phyloP scores from a whole-genome alignment of 1,140 invertebrate species.

The Wasmannia auropunctata region DNA sequence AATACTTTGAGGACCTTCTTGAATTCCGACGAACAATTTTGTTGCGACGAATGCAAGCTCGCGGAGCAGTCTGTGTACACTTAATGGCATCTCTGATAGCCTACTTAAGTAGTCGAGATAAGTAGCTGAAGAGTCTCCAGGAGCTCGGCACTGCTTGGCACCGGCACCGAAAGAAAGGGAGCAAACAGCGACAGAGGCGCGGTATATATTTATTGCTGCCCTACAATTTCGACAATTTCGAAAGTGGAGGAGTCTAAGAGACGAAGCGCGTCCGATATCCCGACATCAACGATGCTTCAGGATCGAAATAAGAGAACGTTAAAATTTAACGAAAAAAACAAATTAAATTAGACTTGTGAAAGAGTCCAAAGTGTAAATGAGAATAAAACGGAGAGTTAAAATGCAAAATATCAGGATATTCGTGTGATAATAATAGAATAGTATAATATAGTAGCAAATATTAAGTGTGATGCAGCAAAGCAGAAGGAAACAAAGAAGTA shows the following conservation, averaged over 20 bases:
- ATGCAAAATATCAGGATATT: neutral
- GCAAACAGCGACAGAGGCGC: neutral
- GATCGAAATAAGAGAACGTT: neutral
- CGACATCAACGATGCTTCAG: neutral
- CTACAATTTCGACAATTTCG: conserved; percentile 3
- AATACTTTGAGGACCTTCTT: neutral
- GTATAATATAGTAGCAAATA: too few species aligned
- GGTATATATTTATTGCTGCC: conserved; percentile 12
- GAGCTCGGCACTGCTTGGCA: conserved; percentile 7
- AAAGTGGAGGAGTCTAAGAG: neutral
- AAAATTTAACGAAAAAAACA: too few species aligned
- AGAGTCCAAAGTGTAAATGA: neutral
- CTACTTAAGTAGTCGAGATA: conserved; percentile 72
- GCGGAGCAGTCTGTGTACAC: conserved; percentile 38
- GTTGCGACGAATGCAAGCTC: conserved; percentile 17
- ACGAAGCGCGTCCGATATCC: neutral
- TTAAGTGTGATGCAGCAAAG: too few species aligned
- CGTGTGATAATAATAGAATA: too few species aligned
- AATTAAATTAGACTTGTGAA: neutral
- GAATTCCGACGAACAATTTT: conserved; percentile 27
- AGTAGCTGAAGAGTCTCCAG: conserved; percentile 54
- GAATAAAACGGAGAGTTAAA: neutral
- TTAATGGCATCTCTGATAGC: conserved; percentile 73
- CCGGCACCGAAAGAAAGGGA: conserved; percentile 4
- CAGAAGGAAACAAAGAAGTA: too few species aligned